Evolutionary conservation across 2,797 vertebrate genomes (phyloP).

Genomic region (Podarcis lilfordi): DNA sequence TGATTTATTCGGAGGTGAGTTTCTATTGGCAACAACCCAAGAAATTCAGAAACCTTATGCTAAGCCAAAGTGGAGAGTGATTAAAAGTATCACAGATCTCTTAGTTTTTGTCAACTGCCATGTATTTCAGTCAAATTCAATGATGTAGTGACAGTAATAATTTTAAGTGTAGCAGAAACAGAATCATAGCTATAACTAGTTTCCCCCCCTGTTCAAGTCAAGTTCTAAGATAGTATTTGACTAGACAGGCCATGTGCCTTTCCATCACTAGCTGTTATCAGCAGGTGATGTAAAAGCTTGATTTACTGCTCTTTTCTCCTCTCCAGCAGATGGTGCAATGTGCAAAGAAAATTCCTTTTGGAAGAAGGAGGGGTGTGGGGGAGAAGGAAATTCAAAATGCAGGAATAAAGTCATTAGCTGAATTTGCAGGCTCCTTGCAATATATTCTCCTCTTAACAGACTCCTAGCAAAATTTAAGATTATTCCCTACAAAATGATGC

Average conservation of each 20-base stretch:
- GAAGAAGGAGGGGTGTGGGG: background rate
- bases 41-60: background rate
- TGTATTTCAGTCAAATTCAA: background rate
- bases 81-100: background rate
- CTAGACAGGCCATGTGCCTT: background rate
- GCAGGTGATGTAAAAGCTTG: background rate
- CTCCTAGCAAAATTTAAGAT: constrained; percentile 56
- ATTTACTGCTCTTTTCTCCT: background rate
- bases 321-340: constrained; percentile 4
- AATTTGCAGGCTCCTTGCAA: constrained; percentile 46
- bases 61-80: background rate
- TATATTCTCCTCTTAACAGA: constrained; percentile 53
- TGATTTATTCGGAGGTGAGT: background rate
- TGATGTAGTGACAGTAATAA: accelerated
- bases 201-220: background rate
- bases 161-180: background rate
- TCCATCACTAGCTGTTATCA: background rate
- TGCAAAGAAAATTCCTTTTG: constrained; percentile 7
- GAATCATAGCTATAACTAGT: background rate
- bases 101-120: background rate
- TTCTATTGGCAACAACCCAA: background rate
- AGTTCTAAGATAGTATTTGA: background rate
- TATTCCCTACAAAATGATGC: constrained; percentile 70
- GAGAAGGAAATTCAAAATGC: background rate
- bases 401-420: constrained; percentile 39